Evolutionary conservation across 1,140 invertebrate genomes (phyloP).

Genomic region (Aricia agestis): DNA sequence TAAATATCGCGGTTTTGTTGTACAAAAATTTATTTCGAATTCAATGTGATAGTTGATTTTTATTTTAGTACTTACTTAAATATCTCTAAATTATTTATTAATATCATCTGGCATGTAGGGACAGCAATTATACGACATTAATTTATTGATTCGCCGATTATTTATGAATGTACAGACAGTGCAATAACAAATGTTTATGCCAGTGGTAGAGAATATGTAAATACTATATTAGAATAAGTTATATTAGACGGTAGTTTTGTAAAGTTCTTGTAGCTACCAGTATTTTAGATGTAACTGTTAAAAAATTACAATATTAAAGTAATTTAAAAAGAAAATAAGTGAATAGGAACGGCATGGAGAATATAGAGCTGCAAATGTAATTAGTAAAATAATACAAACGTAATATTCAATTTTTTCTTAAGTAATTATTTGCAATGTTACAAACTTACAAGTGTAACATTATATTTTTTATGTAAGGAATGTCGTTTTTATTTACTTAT

Average conservation of each 20-base stretch:
- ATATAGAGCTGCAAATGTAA: not conserved
- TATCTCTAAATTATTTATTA: constrained; percentile 74
- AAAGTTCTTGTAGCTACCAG: constrained; percentile 22
- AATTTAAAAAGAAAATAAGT: not conserved
- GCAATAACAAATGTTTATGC: constrained; percentile 18
- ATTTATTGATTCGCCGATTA: constrained; percentile 18
- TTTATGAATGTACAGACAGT: constrained; percentile 21
- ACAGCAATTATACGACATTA: constrained; percentile 21
- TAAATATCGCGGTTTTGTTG: constrained; percentile 15
- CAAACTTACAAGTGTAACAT: not conserved
- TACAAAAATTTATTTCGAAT: constrained; percentile 43
- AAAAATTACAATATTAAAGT: not conserved
- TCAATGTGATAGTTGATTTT: constrained; percentile 72
- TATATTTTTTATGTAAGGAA: not conserved
- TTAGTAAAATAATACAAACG: not conserved
- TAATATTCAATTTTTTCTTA: too few species aligned
- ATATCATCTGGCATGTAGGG: constrained; percentile 41
- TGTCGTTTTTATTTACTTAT: constrained; percentile 2
- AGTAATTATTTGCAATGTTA: not conserved
- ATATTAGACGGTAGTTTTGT: constrained; percentile 21
- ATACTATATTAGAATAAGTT: constrained; percentile 22
- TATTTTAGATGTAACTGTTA: not conserved
- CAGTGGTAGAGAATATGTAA: constrained; percentile 22
- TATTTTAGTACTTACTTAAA: constrained; percentile 73
- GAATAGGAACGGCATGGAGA: not conserved